Percentiles rank a stretch among this genome's conserved stretches.
These are phyloP conservation scores for Gila robusta DNA, from an alignment of 2,797 vertebrate species.

Conservation along the genomic window DNA sequence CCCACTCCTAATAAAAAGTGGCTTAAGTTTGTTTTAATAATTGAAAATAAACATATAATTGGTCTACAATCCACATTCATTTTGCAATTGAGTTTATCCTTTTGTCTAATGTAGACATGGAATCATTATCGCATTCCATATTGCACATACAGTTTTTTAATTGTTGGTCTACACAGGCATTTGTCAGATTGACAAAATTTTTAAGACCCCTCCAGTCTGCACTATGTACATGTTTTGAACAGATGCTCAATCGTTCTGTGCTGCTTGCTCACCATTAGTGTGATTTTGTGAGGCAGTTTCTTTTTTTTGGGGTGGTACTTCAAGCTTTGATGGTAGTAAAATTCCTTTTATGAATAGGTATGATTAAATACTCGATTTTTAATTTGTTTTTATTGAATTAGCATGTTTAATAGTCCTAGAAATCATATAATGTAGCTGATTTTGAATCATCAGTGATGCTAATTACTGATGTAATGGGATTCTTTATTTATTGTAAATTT, in stretches of 20 bases:
- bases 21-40: not conserved
- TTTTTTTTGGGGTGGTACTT: not conserved
- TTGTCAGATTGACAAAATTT: not conserved
- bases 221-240: no score
- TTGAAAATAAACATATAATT: not conserved
- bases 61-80: not conserved
- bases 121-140: not conserved
- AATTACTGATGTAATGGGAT: not conserved
- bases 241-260: no score
- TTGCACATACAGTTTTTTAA: not conserved
- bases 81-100: not conserved
- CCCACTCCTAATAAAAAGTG: not conserved
- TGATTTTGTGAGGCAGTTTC: no score
- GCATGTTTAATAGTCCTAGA: not conserved
- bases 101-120: not conserved
- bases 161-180: not conserved
- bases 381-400: not conserved
- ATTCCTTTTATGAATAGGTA: not conserved
- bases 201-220: no score
- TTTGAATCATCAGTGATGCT: conserved; percentile 4
- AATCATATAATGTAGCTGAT: not conserved
- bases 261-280: not conserved
- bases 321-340: not conserved
- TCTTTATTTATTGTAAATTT: conserved; percentile 7
- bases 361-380: not conserved